These are phyloP conservation scores for Ailuropoda melanoleuca DNA, from an alignment of 2,113 vertebrate genomes.

Conservation along the genomic window DNA sequence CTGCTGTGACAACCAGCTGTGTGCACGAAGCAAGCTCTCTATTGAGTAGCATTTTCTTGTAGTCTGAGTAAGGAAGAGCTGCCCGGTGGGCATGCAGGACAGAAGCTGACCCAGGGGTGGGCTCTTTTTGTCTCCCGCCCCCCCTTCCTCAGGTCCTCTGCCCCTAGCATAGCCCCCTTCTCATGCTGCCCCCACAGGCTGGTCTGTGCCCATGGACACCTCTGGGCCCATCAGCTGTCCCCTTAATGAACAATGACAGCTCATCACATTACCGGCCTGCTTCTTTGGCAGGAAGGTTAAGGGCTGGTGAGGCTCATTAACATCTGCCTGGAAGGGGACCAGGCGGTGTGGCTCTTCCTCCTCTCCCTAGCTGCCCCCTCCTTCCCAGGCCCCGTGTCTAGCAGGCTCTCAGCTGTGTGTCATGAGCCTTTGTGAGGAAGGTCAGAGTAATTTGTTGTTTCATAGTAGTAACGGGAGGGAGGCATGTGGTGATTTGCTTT, in stretches of 20 bases:
- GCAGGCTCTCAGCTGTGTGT: not conserved
- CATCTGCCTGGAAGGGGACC: not conserved
- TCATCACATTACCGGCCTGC: not conserved
- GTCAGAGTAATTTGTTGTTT: not conserved
- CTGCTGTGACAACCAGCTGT: fast-evolving
- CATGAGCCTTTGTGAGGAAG: not conserved
- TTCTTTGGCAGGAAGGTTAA: slow-evolving; percentile 39
- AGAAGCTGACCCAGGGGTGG: not conserved
- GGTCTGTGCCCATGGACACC: not conserved
- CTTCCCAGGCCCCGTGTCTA: not conserved
- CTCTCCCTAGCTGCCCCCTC: not conserved
- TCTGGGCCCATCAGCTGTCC: not conserved
- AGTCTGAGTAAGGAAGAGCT: not conserved
- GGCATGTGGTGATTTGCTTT: not conserved
- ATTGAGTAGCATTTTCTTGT: not conserved
- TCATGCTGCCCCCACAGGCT: not conserved
- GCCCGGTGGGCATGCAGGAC: fast-evolving
- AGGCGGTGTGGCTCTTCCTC: not conserved
- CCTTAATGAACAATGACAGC: slow-evolving; percentile 48
- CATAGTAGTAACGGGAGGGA: not conserved
- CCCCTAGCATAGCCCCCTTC: no score
- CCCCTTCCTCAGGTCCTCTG: not conserved
- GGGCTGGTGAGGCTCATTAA: slow-evolving; percentile 27
- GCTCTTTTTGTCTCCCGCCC: not conserved
- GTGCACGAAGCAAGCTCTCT: not conserved